These are phyloP conservation scores for Picathartes gymnocephalus DNA, from an alignment of 2,113 vertebrate species.

Conservation along the genomic window DNA sequence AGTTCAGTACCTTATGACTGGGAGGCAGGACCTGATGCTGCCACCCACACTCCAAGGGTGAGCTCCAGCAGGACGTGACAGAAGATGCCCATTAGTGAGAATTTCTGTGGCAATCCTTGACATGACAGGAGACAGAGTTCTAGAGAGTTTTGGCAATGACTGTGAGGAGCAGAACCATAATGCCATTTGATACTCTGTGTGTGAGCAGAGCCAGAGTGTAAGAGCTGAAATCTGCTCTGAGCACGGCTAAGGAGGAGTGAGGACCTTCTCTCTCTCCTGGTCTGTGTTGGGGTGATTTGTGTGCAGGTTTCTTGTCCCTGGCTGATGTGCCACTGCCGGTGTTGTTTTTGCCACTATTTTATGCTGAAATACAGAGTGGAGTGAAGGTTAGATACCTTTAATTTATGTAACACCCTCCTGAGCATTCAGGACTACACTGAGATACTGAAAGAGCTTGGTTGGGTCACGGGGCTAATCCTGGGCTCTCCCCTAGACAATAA, in stretches of 20 bases:
- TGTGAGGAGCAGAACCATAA: not conserved
- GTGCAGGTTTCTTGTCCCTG: not conserved
- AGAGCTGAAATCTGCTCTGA: not conserved
- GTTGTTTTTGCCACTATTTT: not conserved
- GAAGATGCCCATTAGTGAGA: not conserved
- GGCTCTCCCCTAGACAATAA: not conserved
- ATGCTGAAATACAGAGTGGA: not conserved
- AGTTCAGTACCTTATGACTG: not conserved
- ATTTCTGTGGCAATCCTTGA: not conserved
- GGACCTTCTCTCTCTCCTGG: not conserved
- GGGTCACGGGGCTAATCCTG: not conserved
- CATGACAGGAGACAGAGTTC: not conserved
- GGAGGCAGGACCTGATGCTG: not conserved
- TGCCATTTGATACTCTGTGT: not conserved
- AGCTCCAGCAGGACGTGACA: not conserved
- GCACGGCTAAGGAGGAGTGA: not conserved
- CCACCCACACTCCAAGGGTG: not conserved
- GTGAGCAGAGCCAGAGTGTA: not conserved
- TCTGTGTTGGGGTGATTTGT: not conserved
- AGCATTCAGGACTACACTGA: not conserved
- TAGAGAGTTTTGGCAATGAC: not conserved
- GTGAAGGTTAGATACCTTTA: not conserved
- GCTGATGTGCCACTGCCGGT: not conserved
- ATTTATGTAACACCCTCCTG: not conserved
- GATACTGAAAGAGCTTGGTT: not conserved